A percentile compares a stretch with the other conserved stretches of the same genome.
These are phyloP conservation scores for Saccostrea echinata DNA, from an alignment of 1,140 invertebrate genomes.

Conservation along the genomic window DNA sequence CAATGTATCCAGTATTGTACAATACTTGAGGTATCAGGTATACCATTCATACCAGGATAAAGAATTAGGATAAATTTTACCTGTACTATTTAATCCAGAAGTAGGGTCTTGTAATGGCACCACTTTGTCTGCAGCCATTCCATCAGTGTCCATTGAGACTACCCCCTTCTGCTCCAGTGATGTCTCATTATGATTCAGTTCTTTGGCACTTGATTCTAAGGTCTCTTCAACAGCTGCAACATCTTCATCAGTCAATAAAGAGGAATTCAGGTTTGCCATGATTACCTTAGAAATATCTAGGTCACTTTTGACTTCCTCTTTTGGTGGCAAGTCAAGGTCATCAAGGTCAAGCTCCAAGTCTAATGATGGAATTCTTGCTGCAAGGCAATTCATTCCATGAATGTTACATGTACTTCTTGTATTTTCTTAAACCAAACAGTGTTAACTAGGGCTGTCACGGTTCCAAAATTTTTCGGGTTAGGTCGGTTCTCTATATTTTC, in stretches of 20 bases:
- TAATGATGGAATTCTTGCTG: constrained; percentile 43
- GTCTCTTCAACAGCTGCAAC: neutral
- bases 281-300: constrained; percentile 32
- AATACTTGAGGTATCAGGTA: too few species aligned
- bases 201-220: too few species aligned
- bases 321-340: constrained; percentile 40
- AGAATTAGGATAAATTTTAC: neutral
- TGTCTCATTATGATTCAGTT: neutral
- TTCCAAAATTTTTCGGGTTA: too few species aligned
- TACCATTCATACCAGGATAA: neutral
- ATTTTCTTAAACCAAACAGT: neutral
- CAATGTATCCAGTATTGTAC: neutral
- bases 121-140: neutral
- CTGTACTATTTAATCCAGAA: neutral
- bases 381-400: neutral
- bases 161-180: neutral
- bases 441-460: too few species aligned
- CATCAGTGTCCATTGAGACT: neutral
- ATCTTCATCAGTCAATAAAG: neutral
- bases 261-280: constrained; percentile 9
- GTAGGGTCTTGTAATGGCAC: neutral
- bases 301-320: neutral
- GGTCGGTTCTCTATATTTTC: too few species aligned
- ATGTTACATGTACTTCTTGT: neutral
- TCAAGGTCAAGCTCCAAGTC: constrained; percentile 54